Conservation (phyloP, 2,888 invertebrate species). For the Athalia rosae region DNA sequence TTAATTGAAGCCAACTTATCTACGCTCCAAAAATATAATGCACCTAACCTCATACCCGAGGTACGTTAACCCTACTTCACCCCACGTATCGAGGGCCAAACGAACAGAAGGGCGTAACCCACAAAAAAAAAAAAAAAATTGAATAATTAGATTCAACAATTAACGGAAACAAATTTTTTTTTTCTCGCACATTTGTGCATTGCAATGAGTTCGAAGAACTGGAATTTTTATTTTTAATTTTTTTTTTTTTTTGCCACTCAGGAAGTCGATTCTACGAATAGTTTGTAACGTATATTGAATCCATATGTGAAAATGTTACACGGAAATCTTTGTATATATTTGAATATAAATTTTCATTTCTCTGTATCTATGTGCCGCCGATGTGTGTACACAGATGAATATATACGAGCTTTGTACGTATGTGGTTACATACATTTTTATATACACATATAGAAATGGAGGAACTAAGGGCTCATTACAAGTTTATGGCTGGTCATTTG, state of each 20-base stretch:
- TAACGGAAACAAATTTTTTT: too few relatives aligned
- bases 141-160: neutral
- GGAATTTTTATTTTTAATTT: too few relatives aligned
- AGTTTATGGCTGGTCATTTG: slow-evolving; percentile 66
- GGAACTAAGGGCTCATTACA: slow-evolving; percentile 62
- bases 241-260: too few relatives aligned
- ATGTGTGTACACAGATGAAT: neutral
- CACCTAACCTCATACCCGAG: neutral
- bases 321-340: too few relatives aligned
- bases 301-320: too few relatives aligned
- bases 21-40: neutral
- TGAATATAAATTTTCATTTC: too few relatives aligned
- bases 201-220: too few relatives aligned
- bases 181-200: too few relatives aligned
- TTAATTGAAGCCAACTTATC: neutral
- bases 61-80: neutral
- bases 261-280: too few relatives aligned
- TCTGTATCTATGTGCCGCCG: neutral
- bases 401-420: neutral
- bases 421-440: neutral
- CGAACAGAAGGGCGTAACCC: neutral
- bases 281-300: too few relatives aligned
- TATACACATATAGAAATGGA: slow-evolving; percentile 38
- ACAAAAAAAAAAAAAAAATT: neutral
- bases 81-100: neutral